phyloP scores from a whole-genome alignment of 2,113 vertebrate genomes.

The Lanius ludovicianus region DNA sequence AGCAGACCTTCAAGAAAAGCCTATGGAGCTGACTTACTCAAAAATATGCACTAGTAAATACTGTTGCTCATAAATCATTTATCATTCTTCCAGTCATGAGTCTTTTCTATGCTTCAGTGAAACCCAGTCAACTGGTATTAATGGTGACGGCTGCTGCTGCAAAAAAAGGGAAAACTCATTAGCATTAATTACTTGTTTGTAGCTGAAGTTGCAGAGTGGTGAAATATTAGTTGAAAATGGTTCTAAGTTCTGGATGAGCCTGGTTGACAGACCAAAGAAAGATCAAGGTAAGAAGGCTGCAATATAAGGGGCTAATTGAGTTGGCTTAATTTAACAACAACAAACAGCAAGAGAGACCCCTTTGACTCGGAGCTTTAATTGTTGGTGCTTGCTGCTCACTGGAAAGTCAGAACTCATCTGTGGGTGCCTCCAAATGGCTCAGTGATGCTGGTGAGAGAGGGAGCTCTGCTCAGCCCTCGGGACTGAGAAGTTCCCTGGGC shows the following conservation, averaged over 20 bases:
- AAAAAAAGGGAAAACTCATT: slow-evolving; percentile 29
- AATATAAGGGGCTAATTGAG: slow-evolving; percentile 24
- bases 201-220: slow-evolving; percentile 32
- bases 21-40: slow-evolving; percentile 18
- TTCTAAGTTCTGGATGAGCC: slow-evolving; percentile 9
- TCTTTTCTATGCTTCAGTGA: slow-evolving; percentile 59
- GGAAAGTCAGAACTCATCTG: background rate
- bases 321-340: slow-evolving; percentile 31
- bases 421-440: background rate
- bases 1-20: slow-evolving; percentile 27
- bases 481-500: background rate
- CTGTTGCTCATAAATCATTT: slow-evolving; percentile 65
- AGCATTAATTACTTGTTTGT: slow-evolving; percentile 66
- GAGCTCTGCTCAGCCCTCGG: background rate
- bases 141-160: slow-evolving; percentile 47
- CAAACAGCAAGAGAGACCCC: background rate
- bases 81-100: slow-evolving; percentile 59
- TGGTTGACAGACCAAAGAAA: slow-evolving; percentile 40
- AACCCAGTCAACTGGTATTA: slow-evolving; percentile 62
- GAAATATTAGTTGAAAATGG: slow-evolving; percentile 40
- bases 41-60: slow-evolving; percentile 52
- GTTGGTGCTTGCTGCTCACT: background rate
- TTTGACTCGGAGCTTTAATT: slow-evolving; percentile 1
- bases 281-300: slow-evolving; percentile 9
- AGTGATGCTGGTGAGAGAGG: background rate